Evolutionary conservation across 2,113 vertebrate species (phyloP), one percentile per base, ranked within the genome.

Genomic region (Chionodraco myersi): DNA sequence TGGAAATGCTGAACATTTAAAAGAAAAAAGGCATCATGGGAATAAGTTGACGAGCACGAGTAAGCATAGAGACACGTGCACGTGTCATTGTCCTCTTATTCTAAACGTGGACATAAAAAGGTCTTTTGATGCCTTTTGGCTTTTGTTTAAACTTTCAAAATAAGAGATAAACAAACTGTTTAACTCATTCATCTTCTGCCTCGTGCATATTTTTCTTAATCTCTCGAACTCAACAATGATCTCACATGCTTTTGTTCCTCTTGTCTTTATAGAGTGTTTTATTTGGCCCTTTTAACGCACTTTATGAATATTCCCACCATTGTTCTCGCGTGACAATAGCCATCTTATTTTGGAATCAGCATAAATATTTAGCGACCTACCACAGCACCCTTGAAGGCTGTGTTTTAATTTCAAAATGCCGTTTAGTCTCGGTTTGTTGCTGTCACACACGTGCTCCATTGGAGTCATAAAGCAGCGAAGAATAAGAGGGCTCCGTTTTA

Each of bases 391-490:
- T 59, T 51, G 48, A 73, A 65, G 23, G 41, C 62, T 81, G 41
- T 77, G 36, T 79, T 80, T 90, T 86, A 82, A 72, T 64, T 74
- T 73, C 72, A 52, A 64, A 70, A 56, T 62, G 52, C 56, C 36
- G 78, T 84, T 85, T 44, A 57, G 47, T 77, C 59, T 87, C 12
- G 68, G 72, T 21, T 72, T 82, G 71, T 82, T 85, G 79, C 90
- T 81, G 92, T 92, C 80, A 83, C 82, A 49, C 76, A 69, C 65
- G 66, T 56, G 70, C 77, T 45, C 54, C 57, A 47, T 16, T 87
- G 82, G 52, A 57, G 70, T 77, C 79, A 78, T 90, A 86, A 91
- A 93, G 83, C 70, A 65, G 6, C 14, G 41, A 84, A 89, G 73
- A 83, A 88, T 84, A 57, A 64, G 64, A 45, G 53, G 58, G 79